phyloP scores from a whole-genome alignment of 1,140 invertebrate species.

The Trypoxylus dichotomus region DNA sequence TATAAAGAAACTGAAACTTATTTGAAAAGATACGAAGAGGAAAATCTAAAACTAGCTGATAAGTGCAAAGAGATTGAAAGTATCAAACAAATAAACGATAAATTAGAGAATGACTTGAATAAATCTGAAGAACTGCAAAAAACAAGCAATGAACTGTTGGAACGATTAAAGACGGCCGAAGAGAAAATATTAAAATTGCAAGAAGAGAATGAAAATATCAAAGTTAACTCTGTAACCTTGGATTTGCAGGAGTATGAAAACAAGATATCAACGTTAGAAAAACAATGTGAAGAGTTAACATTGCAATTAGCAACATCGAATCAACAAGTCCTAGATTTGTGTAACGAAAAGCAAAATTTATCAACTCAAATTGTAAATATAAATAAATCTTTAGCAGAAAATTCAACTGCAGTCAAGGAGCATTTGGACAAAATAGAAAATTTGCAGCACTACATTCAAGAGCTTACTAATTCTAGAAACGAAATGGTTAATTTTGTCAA shows the following conservation, averaged over 20 bases:
- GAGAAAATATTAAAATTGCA: slow-evolving; percentile 17
- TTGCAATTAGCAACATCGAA: background rate
- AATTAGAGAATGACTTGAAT: background rate
- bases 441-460: slow-evolving; percentile 53
- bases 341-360: slow-evolving; percentile 11
- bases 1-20: slow-evolving; percentile 2
- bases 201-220: background rate
- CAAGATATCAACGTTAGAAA: background rate
- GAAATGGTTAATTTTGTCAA: slow-evolving; percentile 75
- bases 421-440: background rate
- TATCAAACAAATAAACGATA: background rate
- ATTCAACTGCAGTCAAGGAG: background rate
- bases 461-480: slow-evolving; percentile 64
- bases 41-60: background rate
- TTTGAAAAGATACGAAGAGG: slow-evolving; percentile 6
- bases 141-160: background rate
- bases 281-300: background rate
- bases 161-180: background rate
- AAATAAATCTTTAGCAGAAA: background rate
- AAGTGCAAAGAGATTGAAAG: background rate
- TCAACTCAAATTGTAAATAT: slow-evolving; percentile 52
- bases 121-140: background rate
- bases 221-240: background rate
- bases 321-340: background rate
- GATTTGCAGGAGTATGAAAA: background rate